Base-by-base conservation (phyloP, 2,113 vertebrate genomes). In the Forbesichthys papilliferus region DNA sequence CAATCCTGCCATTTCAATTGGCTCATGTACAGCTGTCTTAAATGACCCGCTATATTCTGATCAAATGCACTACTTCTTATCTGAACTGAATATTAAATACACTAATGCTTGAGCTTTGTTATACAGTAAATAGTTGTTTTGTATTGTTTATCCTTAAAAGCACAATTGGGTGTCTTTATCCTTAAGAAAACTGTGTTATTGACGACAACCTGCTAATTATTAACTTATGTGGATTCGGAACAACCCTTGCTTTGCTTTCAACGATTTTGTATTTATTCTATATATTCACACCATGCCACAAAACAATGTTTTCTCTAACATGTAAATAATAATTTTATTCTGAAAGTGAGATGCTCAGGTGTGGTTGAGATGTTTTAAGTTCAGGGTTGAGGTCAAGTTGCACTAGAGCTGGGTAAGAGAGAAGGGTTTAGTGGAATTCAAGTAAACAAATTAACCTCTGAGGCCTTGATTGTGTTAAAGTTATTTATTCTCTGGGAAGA, bases 31-130 rank as follows among this genome's bases (percentile, higher is more conserved):
- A 36, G 56, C 9, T 52, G 47, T 73, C 66, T 75, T 53, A 66
- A 75, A 59, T 72, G 74, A 81, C 78, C 67, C 63, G 14, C 27
- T 72, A 51, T 68, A 62, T 71, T 74, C 52, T 49, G 48, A 48
- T 16, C 48, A 5, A 47, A 74, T 84, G 78, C 83, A 86, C 82
- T 83, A 83, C 60, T 34, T 64, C 18, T 81, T 69, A 82, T 55
- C 52, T 12, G 27, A 61, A 78, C 77, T 69, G 57, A 58, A 20
- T 33, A 79, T 69, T 71, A 3, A 60, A 77, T 59, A 68, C 77
- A 63, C 52, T 77, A 61, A 68, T 62, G 46, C 60, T 63, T 63
- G 10, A 63, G 46, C 13, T 46, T 48, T n/a, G 71, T 82, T 27
- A 27, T 27, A 27, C 27, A 2, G 27, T 27, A 27, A 2, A 27